Evolutionary conservation across 2,888 invertebrate species (phyloP).

Genomic region (Geophilus truncorum): DNA sequence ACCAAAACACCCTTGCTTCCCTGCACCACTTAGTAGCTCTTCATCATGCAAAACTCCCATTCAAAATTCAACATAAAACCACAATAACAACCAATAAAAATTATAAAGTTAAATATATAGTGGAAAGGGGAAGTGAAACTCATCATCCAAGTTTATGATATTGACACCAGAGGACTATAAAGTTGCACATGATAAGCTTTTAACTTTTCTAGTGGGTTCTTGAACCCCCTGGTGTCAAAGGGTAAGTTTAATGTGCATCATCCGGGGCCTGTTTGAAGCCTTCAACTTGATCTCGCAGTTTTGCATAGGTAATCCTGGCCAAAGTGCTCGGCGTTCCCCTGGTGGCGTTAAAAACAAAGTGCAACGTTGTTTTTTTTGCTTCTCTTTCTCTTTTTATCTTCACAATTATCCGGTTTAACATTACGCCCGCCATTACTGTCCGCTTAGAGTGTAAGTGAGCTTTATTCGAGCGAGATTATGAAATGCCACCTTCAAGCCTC

Average conservation of each 20-base stretch:
- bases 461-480: not conserved
- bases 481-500: not conserved
- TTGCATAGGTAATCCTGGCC: not conserved
- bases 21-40: too few species aligned
- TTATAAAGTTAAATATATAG: not conserved
- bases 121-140: too few species aligned
- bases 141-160: not conserved
- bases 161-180: not conserved
- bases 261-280: not conserved
- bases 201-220: not conserved
- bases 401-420: not conserved
- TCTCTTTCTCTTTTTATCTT: not conserved
- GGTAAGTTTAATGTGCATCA: not conserved
- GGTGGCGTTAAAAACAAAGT: not conserved
- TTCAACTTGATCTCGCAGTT: not conserved
- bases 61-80: not conserved
- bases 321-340: not conserved
- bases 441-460: not conserved
- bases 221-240: not conserved
- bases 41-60: not conserved
- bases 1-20: too few species aligned
- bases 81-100: not conserved
- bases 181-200: not conserved
- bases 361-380: not conserved
- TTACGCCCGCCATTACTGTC: not conserved